Conservation (phyloP, 2,113 vertebrate genomes). For the Micromys minutus region DNA sequence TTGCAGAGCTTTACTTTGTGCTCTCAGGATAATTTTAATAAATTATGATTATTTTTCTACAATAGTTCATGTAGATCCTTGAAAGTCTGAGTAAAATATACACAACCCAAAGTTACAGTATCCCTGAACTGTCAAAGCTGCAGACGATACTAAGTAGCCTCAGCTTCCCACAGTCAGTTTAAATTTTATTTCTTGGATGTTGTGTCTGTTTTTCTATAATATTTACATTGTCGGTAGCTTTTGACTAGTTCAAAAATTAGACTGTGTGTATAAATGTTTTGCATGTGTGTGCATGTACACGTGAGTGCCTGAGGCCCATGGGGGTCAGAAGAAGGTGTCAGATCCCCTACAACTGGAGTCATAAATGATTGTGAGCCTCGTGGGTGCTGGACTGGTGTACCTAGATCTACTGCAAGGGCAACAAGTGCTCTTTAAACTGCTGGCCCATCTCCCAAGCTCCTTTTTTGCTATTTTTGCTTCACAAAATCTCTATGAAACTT, state of each 20-base stretch:
- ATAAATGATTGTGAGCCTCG: background rate
- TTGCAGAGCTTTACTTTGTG: background rate
- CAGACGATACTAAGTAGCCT: background rate
- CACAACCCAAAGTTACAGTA: background rate
- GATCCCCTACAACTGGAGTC: no score
- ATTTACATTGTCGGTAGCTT: background rate
- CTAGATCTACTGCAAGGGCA: background rate
- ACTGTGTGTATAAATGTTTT: background rate
- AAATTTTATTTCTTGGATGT: conserved; percentile 49
- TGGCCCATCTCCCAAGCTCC: background rate
- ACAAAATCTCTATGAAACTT: background rate
- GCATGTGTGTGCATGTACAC: background rate
- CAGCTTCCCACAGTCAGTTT: background rate
- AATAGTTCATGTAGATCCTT: background rate
- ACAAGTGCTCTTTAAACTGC: background rate
- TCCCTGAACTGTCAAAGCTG: background rate
- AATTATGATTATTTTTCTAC: background rate
- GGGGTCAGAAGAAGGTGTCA: background rate
- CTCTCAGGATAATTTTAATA: background rate
- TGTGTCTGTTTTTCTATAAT: background rate
- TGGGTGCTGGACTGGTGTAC: background rate
- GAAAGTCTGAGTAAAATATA: background rate
- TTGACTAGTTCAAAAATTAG: background rate
- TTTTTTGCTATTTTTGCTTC: conserved; percentile 4
- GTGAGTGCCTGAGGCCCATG: background rate